These are phyloP conservation scores for Drosophila saltans DNA, from an alignment of 1,140 invertebrate species.

Conservation along the genomic window DNA sequence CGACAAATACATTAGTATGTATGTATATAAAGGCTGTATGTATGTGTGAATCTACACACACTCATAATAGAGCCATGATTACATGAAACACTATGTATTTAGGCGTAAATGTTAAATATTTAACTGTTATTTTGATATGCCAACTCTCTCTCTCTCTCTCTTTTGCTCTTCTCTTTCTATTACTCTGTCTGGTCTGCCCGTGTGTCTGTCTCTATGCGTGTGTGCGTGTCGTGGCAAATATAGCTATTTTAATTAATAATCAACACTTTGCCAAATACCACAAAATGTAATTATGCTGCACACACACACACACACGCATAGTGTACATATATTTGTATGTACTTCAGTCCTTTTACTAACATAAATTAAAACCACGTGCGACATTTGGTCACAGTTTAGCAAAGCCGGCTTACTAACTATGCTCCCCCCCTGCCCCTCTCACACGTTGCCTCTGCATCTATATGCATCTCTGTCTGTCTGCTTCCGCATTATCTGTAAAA, in stretches of 20 bases:
- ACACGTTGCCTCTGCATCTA: conserved; percentile 24
- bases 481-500: neutral
- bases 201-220: neutral
- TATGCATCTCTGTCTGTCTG: neutral
- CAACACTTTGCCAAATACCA: conserved; percentile 75
- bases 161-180: neutral
- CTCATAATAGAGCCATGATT: conserved; percentile 63
- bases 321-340: conserved; percentile 5
- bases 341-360: conserved; percentile 39
- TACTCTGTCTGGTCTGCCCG: neutral
- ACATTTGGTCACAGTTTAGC: conserved; percentile 73
- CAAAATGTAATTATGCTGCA: conserved; percentile 73
- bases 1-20: conserved; percentile 1
- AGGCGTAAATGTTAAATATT: conserved; percentile 74
- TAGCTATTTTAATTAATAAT: conserved; percentile 82
- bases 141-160: conserved; percentile 10
- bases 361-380: conserved; percentile 80
- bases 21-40: neutral
- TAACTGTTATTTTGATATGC: conserved; percentile 64
- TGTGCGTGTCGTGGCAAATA: conserved; percentile 54
- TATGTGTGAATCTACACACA: neutral
- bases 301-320: conserved; percentile 15
- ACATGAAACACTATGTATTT: conserved; percentile 50
- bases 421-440: neutral
- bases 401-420: conserved; percentile 49